These are phyloP conservation scores for Himalopsyche phryganea DNA, from an alignment of 1,140 invertebrate genomes.

Conservation along the genomic window DNA sequence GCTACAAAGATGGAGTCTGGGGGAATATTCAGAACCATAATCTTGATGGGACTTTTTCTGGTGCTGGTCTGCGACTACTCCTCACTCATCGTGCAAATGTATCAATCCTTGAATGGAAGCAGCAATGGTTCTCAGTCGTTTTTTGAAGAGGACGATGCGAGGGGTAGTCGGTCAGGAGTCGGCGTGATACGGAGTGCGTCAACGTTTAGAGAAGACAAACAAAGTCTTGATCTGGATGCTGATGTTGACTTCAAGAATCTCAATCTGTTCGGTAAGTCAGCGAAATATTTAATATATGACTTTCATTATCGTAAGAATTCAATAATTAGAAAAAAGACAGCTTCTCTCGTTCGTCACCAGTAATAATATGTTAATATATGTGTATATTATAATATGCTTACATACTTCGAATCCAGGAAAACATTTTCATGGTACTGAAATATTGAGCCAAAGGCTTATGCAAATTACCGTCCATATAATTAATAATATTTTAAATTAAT, in stretches of 20 bases:
- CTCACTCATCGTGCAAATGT: slow-evolving; percentile 25
- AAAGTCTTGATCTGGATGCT: slow-evolving; percentile 26
- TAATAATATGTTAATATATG: no score
- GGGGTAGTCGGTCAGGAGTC: background rate
- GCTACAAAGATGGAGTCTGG: slow-evolving; percentile 31
- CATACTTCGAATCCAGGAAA: no score
- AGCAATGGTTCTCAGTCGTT: slow-evolving; percentile 12
- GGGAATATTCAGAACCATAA: slow-evolving; percentile 28
- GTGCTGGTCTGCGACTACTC: slow-evolving; percentile 33
- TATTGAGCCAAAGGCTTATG: no score
- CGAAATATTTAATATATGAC: slow-evolving; percentile 1
- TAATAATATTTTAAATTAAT: no score
- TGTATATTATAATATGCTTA: no score
- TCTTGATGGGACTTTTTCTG: slow-evolving; percentile 29
- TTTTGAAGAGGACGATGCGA: slow-evolving; percentile 13
- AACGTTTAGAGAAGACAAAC: slow-evolving; percentile 24
- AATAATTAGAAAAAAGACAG: no score
- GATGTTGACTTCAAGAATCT: slow-evolving; percentile 31
- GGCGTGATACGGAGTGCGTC: slow-evolving; percentile 9
- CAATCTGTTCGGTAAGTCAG: slow-evolving; percentile 30
- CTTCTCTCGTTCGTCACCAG: no score
- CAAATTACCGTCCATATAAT: no score
- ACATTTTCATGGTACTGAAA: no score
- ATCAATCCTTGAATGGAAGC: slow-evolving; percentile 19
- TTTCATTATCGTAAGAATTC: no score